These are phyloP conservation scores for Palythoa grandis DNA, from an alignment of 92 coral and sea anemone species.

Conservation along the genomic window DNA sequence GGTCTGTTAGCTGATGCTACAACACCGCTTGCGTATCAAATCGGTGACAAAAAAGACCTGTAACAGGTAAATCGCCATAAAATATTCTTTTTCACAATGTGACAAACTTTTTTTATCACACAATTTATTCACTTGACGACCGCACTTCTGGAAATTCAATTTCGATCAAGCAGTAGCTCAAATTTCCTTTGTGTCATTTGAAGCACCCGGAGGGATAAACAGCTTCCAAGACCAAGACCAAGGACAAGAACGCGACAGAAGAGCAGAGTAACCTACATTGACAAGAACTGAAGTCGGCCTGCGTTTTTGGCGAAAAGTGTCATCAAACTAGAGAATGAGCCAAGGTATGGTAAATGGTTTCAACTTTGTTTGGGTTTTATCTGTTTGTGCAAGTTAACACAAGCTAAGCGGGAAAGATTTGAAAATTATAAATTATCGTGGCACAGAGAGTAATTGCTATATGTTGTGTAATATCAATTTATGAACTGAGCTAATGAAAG, in stretches of 20 bases:
- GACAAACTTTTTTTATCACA: background rate
- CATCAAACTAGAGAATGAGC: conserved; percentile 27
- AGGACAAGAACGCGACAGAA: background rate
- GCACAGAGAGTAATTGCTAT: background rate
- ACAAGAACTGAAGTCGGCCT: background rate
- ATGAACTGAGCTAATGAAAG: background rate
- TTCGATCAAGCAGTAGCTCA: background rate
- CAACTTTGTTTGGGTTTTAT: background rate
- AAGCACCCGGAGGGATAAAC: conserved; percentile 16
- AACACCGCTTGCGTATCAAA: conserved; percentile 12
- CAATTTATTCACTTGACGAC: background rate
- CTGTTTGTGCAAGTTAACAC: background rate
- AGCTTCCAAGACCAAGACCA: no score
- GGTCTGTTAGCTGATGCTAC: background rate
- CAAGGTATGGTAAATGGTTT: conserved; percentile 20
- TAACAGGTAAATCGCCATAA: conserved; percentile 8
- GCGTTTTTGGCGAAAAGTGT: background rate
- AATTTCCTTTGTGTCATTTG: conserved; percentile 31
- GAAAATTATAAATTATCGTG: background rate
- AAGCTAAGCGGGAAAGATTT: background rate
- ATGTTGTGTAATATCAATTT: background rate
- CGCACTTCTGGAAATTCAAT: conserved; percentile 1
- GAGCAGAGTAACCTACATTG: background rate
- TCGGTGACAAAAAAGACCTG: conserved; percentile 10
- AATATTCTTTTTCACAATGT: background rate